These are phyloP conservation scores for Papilio glaucus DNA, from an alignment of 1,140 invertebrate genomes.

Conservation along the genomic window DNA sequence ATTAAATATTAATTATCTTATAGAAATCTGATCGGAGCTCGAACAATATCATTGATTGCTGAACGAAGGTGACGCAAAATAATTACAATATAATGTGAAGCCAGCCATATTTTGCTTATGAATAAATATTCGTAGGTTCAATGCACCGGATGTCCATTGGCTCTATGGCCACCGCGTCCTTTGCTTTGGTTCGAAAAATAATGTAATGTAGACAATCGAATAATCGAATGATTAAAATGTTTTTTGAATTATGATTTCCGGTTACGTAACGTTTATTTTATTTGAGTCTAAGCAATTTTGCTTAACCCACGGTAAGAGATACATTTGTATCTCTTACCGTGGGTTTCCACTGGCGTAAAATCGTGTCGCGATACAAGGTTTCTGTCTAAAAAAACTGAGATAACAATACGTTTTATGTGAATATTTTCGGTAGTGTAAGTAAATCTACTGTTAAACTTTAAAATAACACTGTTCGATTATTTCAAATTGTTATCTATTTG, in stretches of 20 bases:
- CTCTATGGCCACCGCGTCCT: slow-evolving; percentile 12
- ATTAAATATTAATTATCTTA: slow-evolving; percentile 26
- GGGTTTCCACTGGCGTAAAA: too few species aligned
- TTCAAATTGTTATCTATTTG: too few species aligned
- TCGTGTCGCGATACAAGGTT: too few species aligned
- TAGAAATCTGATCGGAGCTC: slow-evolving; percentile 20
- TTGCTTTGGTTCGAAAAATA: slow-evolving; percentile 14
- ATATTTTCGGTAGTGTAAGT: too few species aligned
- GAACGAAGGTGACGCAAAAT: slow-evolving; percentile 16
- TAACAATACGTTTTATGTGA: too few species aligned
- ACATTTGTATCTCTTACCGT: too few species aligned
- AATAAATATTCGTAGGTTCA: slow-evolving; percentile 32
- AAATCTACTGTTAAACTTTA: too few species aligned
- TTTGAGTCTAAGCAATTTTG: background rate
- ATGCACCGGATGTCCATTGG: slow-evolving; percentile 27
- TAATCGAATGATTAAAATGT: slow-evolving; percentile 26
- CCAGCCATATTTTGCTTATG: slow-evolving; percentile 19
- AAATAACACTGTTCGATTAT: too few species aligned
- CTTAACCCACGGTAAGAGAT: too few species aligned
- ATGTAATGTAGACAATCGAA: slow-evolving; percentile 19
- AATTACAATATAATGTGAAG: slow-evolving; percentile 29
- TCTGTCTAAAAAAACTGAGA: too few species aligned
- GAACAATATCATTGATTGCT: slow-evolving; percentile 7
- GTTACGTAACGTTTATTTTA: slow-evolving; percentile 7
- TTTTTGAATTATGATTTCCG: slow-evolving; percentile 13